Conservation (phyloP, 2,797 vertebrate genomes). For the Lepilemur ruficaudatus region DNA sequence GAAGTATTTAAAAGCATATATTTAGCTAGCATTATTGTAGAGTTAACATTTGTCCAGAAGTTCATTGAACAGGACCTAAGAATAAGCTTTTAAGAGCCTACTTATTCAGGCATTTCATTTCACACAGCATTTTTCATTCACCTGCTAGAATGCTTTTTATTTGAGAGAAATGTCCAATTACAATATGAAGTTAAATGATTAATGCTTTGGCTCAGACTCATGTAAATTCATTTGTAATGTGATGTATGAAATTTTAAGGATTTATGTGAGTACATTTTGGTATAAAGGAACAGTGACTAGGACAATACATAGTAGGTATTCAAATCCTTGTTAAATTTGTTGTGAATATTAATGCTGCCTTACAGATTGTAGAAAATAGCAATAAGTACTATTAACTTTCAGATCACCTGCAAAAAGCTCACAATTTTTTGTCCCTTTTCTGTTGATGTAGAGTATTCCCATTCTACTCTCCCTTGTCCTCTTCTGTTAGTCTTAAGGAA, state of each 20-base stretch:
- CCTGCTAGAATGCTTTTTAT: background rate
- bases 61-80: constrained; percentile 10
- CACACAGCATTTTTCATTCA: background rate
- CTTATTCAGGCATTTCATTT: background rate
- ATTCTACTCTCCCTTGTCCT: background rate
- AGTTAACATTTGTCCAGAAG: background rate
- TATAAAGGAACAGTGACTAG: background rate
- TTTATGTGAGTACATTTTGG: constrained; percentile 31
- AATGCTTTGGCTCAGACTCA: constrained; percentile 24
- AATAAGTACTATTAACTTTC: constrained; percentile 46
- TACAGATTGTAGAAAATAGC: constrained; percentile 45
- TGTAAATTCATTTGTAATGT: constrained; percentile 34
- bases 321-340: constrained; percentile 10
- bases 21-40: background rate
- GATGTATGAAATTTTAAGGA: constrained; percentile 27
- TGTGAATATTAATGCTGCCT: constrained; percentile 40
- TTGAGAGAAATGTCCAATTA: constrained; percentile 30
- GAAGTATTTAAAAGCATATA: constrained; percentile 11
- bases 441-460: background rate
- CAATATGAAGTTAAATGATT: background rate
- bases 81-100: constrained; percentile 17
- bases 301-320: background rate
- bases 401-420: background rate
- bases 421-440: background rate
- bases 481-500: background rate